phyloP scores from a whole-genome alignment of 2,113 vertebrate species.

The Ammodramus savannarum region DNA sequence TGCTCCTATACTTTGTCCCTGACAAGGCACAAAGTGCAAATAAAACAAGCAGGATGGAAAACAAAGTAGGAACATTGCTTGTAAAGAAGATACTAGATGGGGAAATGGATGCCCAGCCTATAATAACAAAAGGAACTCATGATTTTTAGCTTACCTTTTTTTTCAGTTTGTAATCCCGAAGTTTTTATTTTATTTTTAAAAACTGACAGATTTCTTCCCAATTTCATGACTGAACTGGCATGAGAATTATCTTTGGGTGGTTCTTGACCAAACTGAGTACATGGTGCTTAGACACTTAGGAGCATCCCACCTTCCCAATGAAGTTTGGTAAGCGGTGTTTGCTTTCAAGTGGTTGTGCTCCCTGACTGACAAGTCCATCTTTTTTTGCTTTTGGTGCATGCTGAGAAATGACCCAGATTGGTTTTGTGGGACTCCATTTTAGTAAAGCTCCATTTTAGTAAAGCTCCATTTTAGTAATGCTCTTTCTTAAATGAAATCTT shows the following conservation, averaged over 20 bases:
- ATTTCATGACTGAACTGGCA: background rate
- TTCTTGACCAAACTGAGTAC: background rate
- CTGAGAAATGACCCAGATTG: background rate
- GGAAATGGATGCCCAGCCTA: background rate
- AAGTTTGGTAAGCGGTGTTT: background rate
- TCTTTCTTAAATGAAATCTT: background rate
- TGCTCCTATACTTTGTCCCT: background rate
- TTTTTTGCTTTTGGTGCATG: background rate
- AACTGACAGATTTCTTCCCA: background rate
- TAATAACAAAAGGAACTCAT: background rate
- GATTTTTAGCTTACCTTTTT: background rate
- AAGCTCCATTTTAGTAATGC: background rate
- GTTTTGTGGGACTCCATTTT: background rate
- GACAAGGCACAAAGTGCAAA: background rate
- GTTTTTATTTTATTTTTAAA: background rate
- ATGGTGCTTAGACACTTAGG: background rate
- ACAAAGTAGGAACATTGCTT: background rate
- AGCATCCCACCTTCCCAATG: background rate
- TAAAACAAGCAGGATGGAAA: background rate
- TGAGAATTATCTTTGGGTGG: background rate
- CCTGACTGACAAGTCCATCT: background rate
- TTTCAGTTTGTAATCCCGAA: background rate
- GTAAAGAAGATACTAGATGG: background rate
- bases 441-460: background rate
- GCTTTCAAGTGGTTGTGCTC: background rate